Evolutionary conservation across 2,113 vertebrate species (phyloP), one percentile per base, ranked within the genome.

Genomic region (Sapajus apella): DNA sequence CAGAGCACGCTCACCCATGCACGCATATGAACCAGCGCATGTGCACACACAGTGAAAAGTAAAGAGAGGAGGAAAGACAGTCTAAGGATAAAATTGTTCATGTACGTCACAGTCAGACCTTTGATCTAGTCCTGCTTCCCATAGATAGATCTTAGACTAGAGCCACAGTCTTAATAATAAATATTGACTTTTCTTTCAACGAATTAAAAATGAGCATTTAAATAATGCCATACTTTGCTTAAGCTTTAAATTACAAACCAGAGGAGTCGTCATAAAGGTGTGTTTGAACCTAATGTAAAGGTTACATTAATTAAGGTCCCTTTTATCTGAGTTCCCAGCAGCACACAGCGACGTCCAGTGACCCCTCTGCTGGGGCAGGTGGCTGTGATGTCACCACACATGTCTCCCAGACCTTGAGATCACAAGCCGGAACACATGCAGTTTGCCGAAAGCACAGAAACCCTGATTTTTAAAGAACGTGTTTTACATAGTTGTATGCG

Each of bases 271-370:
- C 79, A 18, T 30, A n/a, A 73, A 89, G 83, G 47, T 27, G 25
- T 3, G n/a, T 35, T 32, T 43, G 52, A 70, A 45, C 14, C 14
- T 25, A 40, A 61, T 17, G 37, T 77, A 66, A 68, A 70, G 70
- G 43, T 56, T 37, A 55, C 25, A 12, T 77, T 56, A 27, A 86
- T 47, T n/a, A 37, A 37, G 66, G 97, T 97, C 97, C 94, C 96
- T 97, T 98, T 98, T 30, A 32, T 96, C 90, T 86, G 20, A n/a
- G 70, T 96, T 95, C 96, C 91, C 87, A 80, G 89, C 93, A 99
- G 99, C 99, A 98, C 97, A 98, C 98, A 77, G 98, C 99, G 96
- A 98, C 98, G 68, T 99, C 99, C 90, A 97, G 98, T 45, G 99
- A 98, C 97, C 99, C 98, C n/a, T 98, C 98, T 7, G 98, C 99